Evolutionary conservation across 2,797 vertebrate genomes (phyloP).

Genomic region (Prionace glauca): DNA sequence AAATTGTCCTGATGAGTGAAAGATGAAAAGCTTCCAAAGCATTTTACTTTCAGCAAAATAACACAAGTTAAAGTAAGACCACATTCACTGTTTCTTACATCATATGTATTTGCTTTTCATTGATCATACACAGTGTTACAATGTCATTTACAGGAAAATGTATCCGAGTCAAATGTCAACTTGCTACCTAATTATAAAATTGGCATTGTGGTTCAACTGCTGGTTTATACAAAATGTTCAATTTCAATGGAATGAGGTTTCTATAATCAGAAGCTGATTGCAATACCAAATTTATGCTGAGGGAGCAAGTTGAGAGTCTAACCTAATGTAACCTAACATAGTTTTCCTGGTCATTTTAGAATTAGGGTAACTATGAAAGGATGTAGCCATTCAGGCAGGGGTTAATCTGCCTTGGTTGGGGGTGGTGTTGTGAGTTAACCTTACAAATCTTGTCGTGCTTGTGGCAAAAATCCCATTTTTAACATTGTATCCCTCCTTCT

Average conservation of each 20-base stretch:
- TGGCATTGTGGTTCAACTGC: not conserved
- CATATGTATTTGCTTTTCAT: not conserved
- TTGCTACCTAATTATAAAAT: not conserved
- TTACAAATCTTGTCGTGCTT: not conserved
- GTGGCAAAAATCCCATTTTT: not conserved
- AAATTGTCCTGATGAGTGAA: too few relatives aligned
- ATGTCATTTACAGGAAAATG: not conserved
- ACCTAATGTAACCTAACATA: too few relatives aligned
- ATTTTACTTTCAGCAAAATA: not conserved
- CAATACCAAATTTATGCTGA: not conserved
- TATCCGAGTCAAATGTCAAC: not conserved
- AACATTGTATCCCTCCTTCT: not conserved
- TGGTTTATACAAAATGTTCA: not conserved
- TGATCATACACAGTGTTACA: not conserved
- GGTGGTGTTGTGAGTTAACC: not conserved
- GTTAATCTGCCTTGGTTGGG: not conserved
- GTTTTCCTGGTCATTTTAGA: not conserved
- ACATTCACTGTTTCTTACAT: not conserved
- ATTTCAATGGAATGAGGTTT: not conserved
- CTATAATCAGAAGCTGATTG: not conserved
- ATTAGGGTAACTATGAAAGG: not conserved
- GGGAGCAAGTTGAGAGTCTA: not conserved
- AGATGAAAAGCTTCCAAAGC: too few relatives aligned
- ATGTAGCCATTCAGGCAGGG: not conserved
- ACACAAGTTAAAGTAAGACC: not conserved